Base-by-base conservation (phyloP, 2,888 invertebrate genomes). In the Leucophora obtusa region DNA sequence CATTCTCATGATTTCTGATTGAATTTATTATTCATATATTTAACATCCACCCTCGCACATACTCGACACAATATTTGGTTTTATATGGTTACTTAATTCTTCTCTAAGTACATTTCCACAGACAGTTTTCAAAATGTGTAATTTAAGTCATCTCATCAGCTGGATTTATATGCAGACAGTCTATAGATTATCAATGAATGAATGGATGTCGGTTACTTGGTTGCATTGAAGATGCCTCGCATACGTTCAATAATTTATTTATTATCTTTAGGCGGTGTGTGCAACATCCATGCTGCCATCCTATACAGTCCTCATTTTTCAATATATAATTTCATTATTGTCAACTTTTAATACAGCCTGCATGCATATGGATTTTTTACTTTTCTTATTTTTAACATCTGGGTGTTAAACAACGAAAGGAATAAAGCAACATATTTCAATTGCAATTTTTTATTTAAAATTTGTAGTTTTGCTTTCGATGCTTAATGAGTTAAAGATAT, bases 181-280 rank as follows among this genome's bases (percentile, higher is more conserved):
- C 56, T 56, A 76, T 76, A 65, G 70, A 76, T 76, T 51, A 71
- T 76, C 70, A 70, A 76, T 76, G 58, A 65, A 58, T 63, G 28
- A 6, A 28, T 28, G 24, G 2, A 63, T 59, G 15, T 60, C 43
- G 38, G 43, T 51, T 18, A 18, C 47, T 15, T 56, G 9, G 35
- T 21, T 54, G 47, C n/a, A 50, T 43, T 28, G 24, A 43, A 53
- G 18, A 43, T 69, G 69, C 56, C 62, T 68, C 58, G 68, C 68
- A 74, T 74, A 74, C 74, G 74, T 75, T 75, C 75, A 76, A 51
- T 63, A 6, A 28, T 28, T 28, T 70, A 76, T 76, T 76, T 69
- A 69, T 75, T 74, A 69, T 69, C 47, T 69, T 75, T 62, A 8
- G 51, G 69, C 38, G 51, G 51, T 47, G 69, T 59, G 35, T 51